These are phyloP conservation scores for Oxyteleia sp. DNA, from an alignment of 2,888 invertebrate species.

Conservation along the genomic window DNA sequence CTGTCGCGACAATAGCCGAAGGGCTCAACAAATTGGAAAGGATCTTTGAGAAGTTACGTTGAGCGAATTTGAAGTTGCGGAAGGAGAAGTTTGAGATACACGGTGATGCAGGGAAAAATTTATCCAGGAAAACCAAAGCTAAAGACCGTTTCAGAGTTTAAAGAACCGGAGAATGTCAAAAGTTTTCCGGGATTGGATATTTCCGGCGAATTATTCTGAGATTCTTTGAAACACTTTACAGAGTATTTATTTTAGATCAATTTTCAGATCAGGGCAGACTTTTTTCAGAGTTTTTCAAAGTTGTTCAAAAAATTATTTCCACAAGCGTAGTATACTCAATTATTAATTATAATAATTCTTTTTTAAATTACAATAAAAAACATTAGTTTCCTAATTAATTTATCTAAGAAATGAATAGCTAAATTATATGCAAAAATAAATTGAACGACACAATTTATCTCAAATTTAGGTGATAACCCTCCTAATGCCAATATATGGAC, in stretches of 20 bases:
- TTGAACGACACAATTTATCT: no score
- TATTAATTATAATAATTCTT: no score
- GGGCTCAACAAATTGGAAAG: conserved; percentile 3
- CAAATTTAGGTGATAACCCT: conserved; percentile 89
- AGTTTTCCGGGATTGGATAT: conserved; percentile 16
- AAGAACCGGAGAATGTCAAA: neutral
- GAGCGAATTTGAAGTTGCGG: neutral
- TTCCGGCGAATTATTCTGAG: conserved; percentile 2
- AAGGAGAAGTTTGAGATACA: conserved; percentile 9
- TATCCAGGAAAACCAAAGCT: conserved; percentile 62
- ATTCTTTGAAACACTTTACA: no score
- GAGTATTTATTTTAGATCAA: no score
- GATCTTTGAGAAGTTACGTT: neutral
- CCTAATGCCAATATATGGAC: conserved; percentile 90
- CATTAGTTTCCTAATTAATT: no score
- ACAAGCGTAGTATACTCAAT: no score
- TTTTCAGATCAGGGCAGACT: no score
- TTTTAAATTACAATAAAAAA: no score
- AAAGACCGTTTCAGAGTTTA: conserved; percentile 38
- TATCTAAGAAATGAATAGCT: no score
- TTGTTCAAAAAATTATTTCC: no score
- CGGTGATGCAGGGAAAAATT: conserved; percentile 13
- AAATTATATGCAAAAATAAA: no score
- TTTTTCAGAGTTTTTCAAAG: no score
- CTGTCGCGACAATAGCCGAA: conserved; percentile 28